Evolutionary conservation across 2,888 invertebrate genomes (phyloP).

Genomic region (Saturnia japonica): DNA sequence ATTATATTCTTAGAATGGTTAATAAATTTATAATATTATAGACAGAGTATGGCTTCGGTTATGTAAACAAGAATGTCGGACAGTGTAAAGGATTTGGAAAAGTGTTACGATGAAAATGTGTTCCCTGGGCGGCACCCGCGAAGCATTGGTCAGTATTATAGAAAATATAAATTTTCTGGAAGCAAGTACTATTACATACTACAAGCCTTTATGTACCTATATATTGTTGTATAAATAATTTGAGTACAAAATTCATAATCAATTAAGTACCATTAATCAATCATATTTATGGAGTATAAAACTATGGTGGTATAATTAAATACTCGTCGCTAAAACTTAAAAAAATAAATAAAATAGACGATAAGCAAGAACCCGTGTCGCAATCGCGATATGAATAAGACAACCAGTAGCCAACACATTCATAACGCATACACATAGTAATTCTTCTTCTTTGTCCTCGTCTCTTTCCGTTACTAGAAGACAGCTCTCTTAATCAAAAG

Average conservation of each 20-base stretch:
- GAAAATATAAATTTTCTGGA: background rate
- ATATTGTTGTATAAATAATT: no score
- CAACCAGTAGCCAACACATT: background rate
- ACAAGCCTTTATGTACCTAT: background rate
- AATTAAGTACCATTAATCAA: no score
- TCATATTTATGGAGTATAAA: no score
- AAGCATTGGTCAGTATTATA: conserved; percentile 66
- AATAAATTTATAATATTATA: conserved; percentile 15
- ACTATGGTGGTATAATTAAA: no score
- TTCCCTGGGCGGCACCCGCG: conserved; percentile 50
- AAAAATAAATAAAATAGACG: no score
- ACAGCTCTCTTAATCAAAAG: no score
- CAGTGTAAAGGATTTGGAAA: conserved; percentile 54
- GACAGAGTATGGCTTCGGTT: conserved; percentile 36
- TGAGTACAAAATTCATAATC: no score
- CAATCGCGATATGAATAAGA: no score
- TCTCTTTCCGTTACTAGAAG: no score
- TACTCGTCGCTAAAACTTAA: no score
- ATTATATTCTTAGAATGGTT: background rate
- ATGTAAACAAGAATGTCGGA: conserved; percentile 63
- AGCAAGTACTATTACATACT: background rate
- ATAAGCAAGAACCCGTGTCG: no score
- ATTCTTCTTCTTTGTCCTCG: background rate
- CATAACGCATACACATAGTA: background rate
- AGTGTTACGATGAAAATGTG: conserved; percentile 59